These are phyloP conservation scores for Emmelina monodactyla DNA, from an alignment of 2,888 invertebrate genomes.

Conservation along the genomic window DNA sequence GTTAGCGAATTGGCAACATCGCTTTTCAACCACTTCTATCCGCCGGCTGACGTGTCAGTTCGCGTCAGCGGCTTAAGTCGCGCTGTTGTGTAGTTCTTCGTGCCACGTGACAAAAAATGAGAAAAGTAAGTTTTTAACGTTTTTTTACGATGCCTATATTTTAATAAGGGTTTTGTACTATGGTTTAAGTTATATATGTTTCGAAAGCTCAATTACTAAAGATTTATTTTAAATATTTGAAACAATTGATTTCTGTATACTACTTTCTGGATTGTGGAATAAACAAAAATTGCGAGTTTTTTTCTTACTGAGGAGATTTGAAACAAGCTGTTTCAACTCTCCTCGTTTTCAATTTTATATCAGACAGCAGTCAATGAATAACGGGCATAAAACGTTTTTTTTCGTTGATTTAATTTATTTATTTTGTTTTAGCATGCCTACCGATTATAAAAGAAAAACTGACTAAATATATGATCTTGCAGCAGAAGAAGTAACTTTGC, in stretches of 20 bases:
- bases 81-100: conserved; percentile 3
- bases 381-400: neutral
- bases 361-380: conserved; percentile 3
- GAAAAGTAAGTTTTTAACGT: conserved; percentile 5
- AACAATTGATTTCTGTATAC: conserved; percentile 7
- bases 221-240: conserved; percentile 5
- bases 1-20: conserved; percentile 12
- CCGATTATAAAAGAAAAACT: neutral
- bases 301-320: too few relatives aligned
- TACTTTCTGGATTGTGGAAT: conserved; percentile 5
- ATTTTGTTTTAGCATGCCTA: conserved; percentile 3
- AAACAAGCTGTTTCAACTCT: too few relatives aligned
- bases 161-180: conserved; percentile 8
- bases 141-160: conserved; percentile 10
- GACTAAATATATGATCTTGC: neutral
- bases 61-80: conserved; percentile 6
- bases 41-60: conserved; percentile 5
- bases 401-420: too few relatives aligned
- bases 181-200: conserved; percentile 6
- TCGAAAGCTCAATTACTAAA: conserved; percentile 10
- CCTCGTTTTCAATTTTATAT: conserved; percentile 8
- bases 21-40: conserved; percentile 6
- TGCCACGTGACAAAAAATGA: conserved; percentile 3
- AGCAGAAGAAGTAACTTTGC: conserved; percentile 14
- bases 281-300: too few relatives aligned